Base-by-base conservation (phyloP, 2,888 invertebrate genomes). In the Oeneis ivallda region DNA sequence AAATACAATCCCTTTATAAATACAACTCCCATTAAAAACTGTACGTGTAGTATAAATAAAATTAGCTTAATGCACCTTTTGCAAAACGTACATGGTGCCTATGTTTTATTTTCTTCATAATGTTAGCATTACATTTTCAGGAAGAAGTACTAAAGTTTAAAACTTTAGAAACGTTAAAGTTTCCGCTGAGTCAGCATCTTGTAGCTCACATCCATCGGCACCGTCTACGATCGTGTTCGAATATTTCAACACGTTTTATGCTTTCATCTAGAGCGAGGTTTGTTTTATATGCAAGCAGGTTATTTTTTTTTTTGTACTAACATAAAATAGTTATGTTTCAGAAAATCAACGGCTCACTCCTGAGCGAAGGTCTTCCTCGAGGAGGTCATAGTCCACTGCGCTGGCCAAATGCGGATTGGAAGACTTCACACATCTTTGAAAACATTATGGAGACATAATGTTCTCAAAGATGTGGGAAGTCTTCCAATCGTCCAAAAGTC, bases 101-200 rank as follows among this genome's bases (percentile, higher is more conserved):
- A 7, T 6, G 2, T 32, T 0, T 26, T 52, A 52, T 19, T 32
- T 52, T 32, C n/a, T 7, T 32, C 50, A 32, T 32, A 52, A 11
- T 32, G 13, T 47, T 47, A 15, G 15, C 10, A 32, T 13, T 26
- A 50, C 50, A 50, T 50, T 50, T 50, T 50, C 11, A 13, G 26
- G 19, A 50, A 26, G 54, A 54, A 54, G 54, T 54, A 39, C 39
- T 11, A 13, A 52, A 52, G 26, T 52, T 52, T 54, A 54, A 54
- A 54, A 19, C 54, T 39, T 54, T 19, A 9, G 37, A 54, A 34
- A 34, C 39, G 15, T 37, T 52, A 52, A n/a, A 52, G 52, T 52
- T 52, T 32, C 32, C 52, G 52, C 39, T 17, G 37, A 54, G 39
- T 54, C 54, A 19, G 54, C 54, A 6, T 39, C 39, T 39, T 19